These are phyloP conservation scores for Drosophila nigromelanica DNA, from an alignment of 1,140 invertebrate species.

Conservation along the genomic window DNA sequence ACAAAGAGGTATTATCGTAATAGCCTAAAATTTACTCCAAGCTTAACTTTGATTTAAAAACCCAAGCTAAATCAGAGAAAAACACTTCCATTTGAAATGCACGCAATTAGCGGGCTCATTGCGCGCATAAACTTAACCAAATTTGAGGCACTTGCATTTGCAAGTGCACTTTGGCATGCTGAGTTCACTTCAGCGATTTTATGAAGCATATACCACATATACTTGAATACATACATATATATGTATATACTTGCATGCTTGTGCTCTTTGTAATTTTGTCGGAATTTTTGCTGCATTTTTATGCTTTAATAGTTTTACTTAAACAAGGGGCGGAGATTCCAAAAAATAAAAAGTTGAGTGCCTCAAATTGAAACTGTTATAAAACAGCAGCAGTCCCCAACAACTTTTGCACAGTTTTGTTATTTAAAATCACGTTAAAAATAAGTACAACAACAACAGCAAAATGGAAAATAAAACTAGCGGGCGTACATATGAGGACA, in stretches of 20 bases:
- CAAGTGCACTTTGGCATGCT: not conserved
- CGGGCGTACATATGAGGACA: slow-evolving; percentile 36
- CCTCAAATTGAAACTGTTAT: slow-evolving; percentile 51
- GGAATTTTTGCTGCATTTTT: slow-evolving; percentile 45
- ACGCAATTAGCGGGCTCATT: slow-evolving; percentile 32
- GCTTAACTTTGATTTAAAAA: not conserved
- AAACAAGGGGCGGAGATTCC: not conserved
- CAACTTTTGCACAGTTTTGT: slow-evolving; percentile 48
- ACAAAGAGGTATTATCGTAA: too few species aligned
- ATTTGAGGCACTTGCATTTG: slow-evolving; percentile 9
- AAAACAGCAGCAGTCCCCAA: slow-evolving; percentile 40
- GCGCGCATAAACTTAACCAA: slow-evolving; percentile 16
- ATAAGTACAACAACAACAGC: slow-evolving; percentile 55
- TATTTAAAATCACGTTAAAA: slow-evolving; percentile 67
- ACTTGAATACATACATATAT: not conserved
- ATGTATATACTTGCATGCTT: slow-evolving; percentile 3
- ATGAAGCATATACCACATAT: slow-evolving; percentile 17
- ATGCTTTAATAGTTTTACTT: slow-evolving; percentile 66
- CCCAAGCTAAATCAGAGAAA: not conserved
- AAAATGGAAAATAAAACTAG: slow-evolving; percentile 69
- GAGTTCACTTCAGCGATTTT: slow-evolving; percentile 29
- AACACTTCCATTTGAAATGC: slow-evolving; percentile 10
- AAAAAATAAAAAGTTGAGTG: slow-evolving; percentile 9
- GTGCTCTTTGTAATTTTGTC: slow-evolving; percentile 50
- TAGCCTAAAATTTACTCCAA: not conserved